phyloP scores from a whole-genome alignment of 2,113 vertebrate genomes.

The Hepsetus odoe region DNA sequence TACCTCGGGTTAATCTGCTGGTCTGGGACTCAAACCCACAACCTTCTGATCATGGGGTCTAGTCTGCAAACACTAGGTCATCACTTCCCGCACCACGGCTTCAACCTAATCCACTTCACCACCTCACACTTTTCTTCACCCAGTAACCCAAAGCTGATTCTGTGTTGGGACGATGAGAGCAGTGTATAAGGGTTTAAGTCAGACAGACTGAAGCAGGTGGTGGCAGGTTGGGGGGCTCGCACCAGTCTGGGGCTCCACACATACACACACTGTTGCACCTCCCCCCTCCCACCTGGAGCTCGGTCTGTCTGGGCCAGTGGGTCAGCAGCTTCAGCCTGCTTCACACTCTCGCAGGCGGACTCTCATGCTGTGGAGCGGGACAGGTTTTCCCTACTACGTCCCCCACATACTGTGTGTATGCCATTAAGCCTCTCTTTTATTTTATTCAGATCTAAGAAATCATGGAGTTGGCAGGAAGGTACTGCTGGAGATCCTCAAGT shows the following conservation, averaged over 20 bases:
- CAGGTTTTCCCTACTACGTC: background rate
- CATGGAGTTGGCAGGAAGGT: too few relatives aligned
- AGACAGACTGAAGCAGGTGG: slow-evolving; percentile 16
- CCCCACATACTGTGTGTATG: too few relatives aligned
- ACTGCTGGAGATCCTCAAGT: too few relatives aligned
- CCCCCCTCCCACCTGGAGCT: background rate
- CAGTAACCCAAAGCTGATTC: background rate
- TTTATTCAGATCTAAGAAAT: background rate
- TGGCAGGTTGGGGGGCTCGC: background rate
- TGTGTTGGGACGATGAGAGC: background rate
- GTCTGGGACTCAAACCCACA: too few relatives aligned
- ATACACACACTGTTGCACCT: background rate
- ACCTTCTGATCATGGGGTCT: too few relatives aligned
- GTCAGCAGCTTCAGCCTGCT: background rate
- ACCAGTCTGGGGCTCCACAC: background rate
- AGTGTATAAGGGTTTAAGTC: background rate
- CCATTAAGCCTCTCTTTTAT: background rate
- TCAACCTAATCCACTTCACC: background rate
- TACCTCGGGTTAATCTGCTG: too few relatives aligned
- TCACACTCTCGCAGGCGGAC: background rate
- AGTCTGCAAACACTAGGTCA: too few relatives aligned
- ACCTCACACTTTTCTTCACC: too few relatives aligned
- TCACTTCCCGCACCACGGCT: too few relatives aligned
- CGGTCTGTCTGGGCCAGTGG: slow-evolving; percentile 1
- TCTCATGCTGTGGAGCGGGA: background rate